Percentiles rank a stretch among this genome's conserved stretches.
phyloP scores from a whole-genome alignment of 2,888 invertebrate genomes.

The Plagodis dolabraria region DNA sequence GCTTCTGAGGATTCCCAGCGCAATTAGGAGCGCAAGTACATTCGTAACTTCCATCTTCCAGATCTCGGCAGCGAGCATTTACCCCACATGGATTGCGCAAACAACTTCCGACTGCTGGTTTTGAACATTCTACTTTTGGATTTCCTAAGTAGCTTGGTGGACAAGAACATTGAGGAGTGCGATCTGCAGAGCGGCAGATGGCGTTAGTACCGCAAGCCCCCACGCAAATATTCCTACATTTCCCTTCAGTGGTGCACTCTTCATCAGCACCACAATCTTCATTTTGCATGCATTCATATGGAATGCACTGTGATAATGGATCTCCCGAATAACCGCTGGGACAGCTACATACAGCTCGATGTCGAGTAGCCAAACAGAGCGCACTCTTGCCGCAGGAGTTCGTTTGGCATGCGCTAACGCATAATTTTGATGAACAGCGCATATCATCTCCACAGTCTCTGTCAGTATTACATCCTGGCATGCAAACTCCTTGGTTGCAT shows the following conservation, averaged over 20 bases:
- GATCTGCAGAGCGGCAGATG: constrained; percentile 91
- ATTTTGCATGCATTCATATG: constrained; percentile 91
- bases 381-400: constrained; percentile 93
- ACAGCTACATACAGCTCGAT: constrained; percentile 93
- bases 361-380: constrained; percentile 91
- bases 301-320: constrained; percentile 89
- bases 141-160: constrained; percentile 92
- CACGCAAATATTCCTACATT: constrained; percentile 93
- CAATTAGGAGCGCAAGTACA: constrained; percentile 93
- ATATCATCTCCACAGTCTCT: constrained; percentile 91
- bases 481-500: constrained; percentile 89
- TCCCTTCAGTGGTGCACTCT: constrained; percentile 87
- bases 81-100: constrained; percentile 93
- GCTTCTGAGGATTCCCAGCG: constrained; percentile 91
- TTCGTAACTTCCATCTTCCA: constrained; percentile 90
- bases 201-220: constrained; percentile 93
- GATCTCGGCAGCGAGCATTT: constrained; percentile 92
- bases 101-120: constrained; percentile 89
- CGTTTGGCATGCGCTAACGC: constrained; percentile 88
- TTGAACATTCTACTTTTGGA: constrained; percentile 90
- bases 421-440: constrained; percentile 88
- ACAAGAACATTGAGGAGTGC: constrained; percentile 93
- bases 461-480: constrained; percentile 92
- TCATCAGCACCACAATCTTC: constrained; percentile 92
- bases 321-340: constrained; percentile 94